These are phyloP conservation scores for Heliocidaris erythrogramma DNA, from an alignment of 35 echinoderm and acorn worm genomes.

Conservation along the genomic window DNA sequence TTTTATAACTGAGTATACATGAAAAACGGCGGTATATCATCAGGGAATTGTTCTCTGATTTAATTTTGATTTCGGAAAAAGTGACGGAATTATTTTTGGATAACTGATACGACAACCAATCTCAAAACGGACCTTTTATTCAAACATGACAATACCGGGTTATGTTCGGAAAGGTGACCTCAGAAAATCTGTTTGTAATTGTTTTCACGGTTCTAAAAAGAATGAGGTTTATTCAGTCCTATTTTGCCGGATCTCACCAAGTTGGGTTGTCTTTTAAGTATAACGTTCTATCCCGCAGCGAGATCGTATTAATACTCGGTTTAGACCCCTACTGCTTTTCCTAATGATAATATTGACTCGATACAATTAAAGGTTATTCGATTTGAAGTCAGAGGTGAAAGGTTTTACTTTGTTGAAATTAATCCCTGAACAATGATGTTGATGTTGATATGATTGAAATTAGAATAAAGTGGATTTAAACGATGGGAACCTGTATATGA, in stretches of 20 bases:
- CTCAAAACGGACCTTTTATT: not conserved
- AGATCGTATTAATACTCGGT: not conserved
- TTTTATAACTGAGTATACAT: no score
- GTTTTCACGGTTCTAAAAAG: not conserved
- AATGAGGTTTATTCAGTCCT: not conserved
- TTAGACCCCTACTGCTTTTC: not conserved
- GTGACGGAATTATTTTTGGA: no score
- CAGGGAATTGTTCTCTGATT: no score
- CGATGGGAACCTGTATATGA: no score
- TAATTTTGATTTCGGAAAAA: no score
- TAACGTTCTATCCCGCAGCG: slow-evolving; percentile 3
- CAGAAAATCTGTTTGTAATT: not conserved
- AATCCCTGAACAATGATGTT: not conserved
- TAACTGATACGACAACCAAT: not conserved
- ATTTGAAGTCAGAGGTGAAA: not conserved
- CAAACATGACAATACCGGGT: not conserved
- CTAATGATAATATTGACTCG: slow-evolving; percentile 15
- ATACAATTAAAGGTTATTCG: slow-evolving; percentile 2
- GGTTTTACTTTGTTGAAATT: not conserved
- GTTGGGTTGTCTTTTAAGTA: not conserved
- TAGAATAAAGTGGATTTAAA: no score
- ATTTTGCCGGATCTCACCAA: not conserved
- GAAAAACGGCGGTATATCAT: no score
- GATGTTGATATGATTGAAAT: not conserved
- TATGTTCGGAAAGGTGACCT: not conserved